Conservation (phyloP, 2,113 vertebrate species). For the Platichthys flesus region DNA sequence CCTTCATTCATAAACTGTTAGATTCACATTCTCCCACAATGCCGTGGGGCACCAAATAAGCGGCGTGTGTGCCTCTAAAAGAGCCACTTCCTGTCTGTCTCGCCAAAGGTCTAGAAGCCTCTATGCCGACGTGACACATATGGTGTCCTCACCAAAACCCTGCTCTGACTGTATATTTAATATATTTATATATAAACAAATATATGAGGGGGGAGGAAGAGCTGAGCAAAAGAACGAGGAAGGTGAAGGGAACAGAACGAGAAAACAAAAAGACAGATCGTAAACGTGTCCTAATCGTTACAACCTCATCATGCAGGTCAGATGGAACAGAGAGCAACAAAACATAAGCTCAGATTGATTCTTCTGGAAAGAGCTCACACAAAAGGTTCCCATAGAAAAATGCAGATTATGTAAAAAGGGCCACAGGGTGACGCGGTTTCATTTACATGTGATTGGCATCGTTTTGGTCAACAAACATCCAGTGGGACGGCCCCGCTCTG, state of each 20-base stretch:
- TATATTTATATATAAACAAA: constrained; percentile 73
- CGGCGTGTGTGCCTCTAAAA: constrained; percentile 40
- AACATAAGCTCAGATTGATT: constrained; percentile 87
- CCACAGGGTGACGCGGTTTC: constrained; percentile 91
- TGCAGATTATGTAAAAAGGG: constrained; percentile 90
- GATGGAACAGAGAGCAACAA: constrained; percentile 82
- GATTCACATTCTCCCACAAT: constrained; percentile 86
- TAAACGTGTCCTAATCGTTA: constrained; percentile 88
- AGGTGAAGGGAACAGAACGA: constrained; percentile 36
- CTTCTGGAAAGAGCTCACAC: constrained; percentile 92
- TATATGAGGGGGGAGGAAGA: constrained; percentile 35
- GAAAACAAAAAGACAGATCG: constrained; percentile 50
- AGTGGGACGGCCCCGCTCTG: constrained; percentile 84
- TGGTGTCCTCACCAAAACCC: constrained; percentile 70
- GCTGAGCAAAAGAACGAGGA: constrained; percentile 11
- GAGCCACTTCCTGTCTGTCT: constrained; percentile 78
- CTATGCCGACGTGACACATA: constrained; percentile 84
- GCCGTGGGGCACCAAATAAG: constrained; percentile 77
- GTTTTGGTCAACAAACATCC: constrained; percentile 98
- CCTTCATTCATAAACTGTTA: constrained; percentile 82
- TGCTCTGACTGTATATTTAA: constrained; percentile 78
- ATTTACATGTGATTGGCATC: constrained; percentile 96
- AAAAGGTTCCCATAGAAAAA: constrained; percentile 97
- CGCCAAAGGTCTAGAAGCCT: constrained; percentile 81
- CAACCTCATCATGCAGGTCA: constrained; percentile 93